Percentiles rank a stretch among this genome's conserved stretches.
Evolutionary conservation across 2,888 invertebrate genomes (phyloP).

Genomic region (Agriopis leucophaearia): DNA sequence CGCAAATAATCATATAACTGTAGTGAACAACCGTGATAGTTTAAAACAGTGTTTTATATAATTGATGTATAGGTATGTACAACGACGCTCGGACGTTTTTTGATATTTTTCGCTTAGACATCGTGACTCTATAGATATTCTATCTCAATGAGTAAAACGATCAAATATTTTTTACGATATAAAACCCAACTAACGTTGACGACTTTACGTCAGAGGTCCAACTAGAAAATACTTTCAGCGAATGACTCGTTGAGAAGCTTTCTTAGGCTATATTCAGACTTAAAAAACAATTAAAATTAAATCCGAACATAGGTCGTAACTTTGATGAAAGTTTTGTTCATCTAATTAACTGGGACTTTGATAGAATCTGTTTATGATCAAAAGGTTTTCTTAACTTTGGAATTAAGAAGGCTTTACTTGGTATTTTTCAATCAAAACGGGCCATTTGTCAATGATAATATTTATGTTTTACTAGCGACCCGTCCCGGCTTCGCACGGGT

Average conservation of each 20-base stretch:
- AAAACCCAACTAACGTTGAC: background rate
- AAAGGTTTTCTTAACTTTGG: conserved; percentile 23
- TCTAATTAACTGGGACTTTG: conserved; percentile 23
- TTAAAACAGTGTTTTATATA: too few species aligned
- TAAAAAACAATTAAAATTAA: conserved; percentile 30
- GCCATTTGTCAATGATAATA: background rate
- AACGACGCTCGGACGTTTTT: too few species aligned
- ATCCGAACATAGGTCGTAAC: conserved; percentile 20
- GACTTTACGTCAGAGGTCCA: background rate
- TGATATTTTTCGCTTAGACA: too few species aligned
- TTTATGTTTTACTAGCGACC: background rate
- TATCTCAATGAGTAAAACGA: too few species aligned
- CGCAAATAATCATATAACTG: too few species aligned
- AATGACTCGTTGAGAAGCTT: conserved; percentile 14
- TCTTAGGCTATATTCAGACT: conserved; percentile 18
- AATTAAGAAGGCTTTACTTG: conserved; percentile 3
- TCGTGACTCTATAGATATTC: too few species aligned
- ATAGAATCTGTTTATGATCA: conserved; percentile 28
- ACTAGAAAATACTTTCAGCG: background rate
- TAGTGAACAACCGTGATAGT: too few species aligned
- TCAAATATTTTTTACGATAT: background rate
- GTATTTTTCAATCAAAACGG: conserved; percentile 5
- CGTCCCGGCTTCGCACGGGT: too few species aligned
- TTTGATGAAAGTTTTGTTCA: conserved; percentile 27
- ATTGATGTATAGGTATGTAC: too few species aligned